Base-by-base conservation (phyloP, 1,140 invertebrate species). In the Matsumurasca onukii region DNA sequence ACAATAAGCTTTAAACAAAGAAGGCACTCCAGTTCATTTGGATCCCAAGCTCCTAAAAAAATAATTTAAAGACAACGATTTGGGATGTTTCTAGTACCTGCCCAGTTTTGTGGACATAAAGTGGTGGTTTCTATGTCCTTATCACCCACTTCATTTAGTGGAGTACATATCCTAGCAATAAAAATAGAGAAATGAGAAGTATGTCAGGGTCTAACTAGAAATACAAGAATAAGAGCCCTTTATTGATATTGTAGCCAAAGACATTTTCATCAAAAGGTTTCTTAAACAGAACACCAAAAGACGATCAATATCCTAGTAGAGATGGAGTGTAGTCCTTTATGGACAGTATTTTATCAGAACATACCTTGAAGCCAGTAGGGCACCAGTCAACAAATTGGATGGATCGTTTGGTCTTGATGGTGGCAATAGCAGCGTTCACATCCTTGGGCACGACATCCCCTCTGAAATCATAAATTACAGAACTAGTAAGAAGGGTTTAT, bases 311-410 rank as follows among this genome's bases (percentile, higher is more conserved):
- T 5, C 5, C 17, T 17, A 39, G 17, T 39, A 39, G 17, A 39
- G 34, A n/a, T n/a, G n/a, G n/a, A n/a, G n/a, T n/a, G n/a, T n/a
- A 9, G 34, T 9, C 34, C 34, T 9, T 5, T 39, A 17, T 17
- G 5, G 34, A 39, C 5, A 9, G 5, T 39, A 9, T 39, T 39
- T 39, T 9, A 39, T 39, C 34, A 17, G 5, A 39, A 89, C 89
- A 63, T 49, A 84, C 83, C 79, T 89, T 93, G 80, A 93, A 92
- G 3, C 90, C 90, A 70, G 90, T 91, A 1, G 89, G 90, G 78
- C 89, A 91, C 89, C 90, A 91, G 78, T 92, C 90, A 0, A 92
- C 90, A 76, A 92, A 92, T 76, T 91, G 90, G 70, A 92, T 91
- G 68, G 87, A 88, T 45, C 91, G 81, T 79, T 94, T 93, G 1